phyloP scores from a whole-genome alignment of 2,113 vertebrate genomes.

The Falcunculus frontatus region DNA sequence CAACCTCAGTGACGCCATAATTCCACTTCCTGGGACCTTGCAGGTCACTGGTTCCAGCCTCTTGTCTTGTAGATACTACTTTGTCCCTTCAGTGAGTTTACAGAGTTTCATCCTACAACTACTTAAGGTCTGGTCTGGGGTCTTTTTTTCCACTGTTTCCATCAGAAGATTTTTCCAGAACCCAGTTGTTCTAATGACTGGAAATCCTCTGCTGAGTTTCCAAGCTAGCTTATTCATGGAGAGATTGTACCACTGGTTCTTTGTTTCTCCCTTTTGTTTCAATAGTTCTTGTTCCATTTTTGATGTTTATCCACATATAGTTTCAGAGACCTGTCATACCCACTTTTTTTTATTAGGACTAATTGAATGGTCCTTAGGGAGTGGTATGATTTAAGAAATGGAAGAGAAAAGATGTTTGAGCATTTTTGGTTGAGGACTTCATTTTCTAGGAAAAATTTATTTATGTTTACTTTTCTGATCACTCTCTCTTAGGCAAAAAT shows the following conservation, averaged over 20 bases:
- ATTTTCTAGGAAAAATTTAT: neutral
- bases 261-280: neutral
- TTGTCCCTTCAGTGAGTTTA: neutral
- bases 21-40: neutral
- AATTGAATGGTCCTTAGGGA: neutral
- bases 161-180: neutral
- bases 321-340: neutral
- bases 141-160: neutral
- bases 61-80: neutral
- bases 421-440: neutral
- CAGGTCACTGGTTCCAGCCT: neutral
- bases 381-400: neutral
- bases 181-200: fast-evolving
- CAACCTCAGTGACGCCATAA: neutral
- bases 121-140: neutral
- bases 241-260: neutral
- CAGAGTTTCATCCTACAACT: neutral
- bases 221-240: neutral
- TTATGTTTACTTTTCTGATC: neutral
- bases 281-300: neutral
- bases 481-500: neutral
- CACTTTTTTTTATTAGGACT: neutral
- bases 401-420: neutral
- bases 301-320: neutral
- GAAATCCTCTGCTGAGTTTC: neutral